Conservation (phyloP, 2,797 vertebrate species). For the Brachymystax lenok region DNA sequence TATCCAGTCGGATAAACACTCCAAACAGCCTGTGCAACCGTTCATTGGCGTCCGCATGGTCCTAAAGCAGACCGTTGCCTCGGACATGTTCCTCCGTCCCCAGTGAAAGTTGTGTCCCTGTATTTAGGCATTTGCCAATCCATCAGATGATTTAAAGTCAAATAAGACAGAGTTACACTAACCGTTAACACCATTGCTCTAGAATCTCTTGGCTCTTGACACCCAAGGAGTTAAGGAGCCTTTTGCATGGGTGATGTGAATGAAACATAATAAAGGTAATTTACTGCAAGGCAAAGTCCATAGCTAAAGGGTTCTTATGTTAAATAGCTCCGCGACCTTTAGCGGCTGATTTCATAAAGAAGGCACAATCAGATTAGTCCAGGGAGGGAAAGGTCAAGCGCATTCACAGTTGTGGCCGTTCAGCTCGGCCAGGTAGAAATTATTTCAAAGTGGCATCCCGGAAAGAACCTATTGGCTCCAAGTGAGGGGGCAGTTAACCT, state of each 20-base stretch:
- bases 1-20: too few relatives aligned
- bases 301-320: constrained; percentile 91
- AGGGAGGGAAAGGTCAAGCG: constrained; percentile 93
- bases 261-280: constrained; percentile 97
- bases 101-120: too few relatives aligned
- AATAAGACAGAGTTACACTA: constrained; percentile 24
- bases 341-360: constrained; percentile 95
- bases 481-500: constrained; percentile 70
- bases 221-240: constrained; percentile 76
- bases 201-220: constrained; percentile 50
- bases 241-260: constrained; percentile 78
- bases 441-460: constrained; percentile 35
- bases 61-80: too few relatives aligned
- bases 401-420: constrained; percentile 86
- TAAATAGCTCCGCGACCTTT: constrained; percentile 96
- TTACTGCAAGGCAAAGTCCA: constrained; percentile 96
- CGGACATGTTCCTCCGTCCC: too few relatives aligned
- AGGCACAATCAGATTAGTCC: constrained; percentile 96
- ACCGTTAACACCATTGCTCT: constrained; percentile 50
- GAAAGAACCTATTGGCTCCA: constrained; percentile 27
- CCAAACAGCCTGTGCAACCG: too few relatives aligned
- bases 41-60: too few relatives aligned
- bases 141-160: constrained; percentile 41
- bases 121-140: constrained; percentile 28
- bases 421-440: constrained; percentile 81